Conservation (phyloP, 2,113 vertebrate species). For the Columba janthina region DNA sequence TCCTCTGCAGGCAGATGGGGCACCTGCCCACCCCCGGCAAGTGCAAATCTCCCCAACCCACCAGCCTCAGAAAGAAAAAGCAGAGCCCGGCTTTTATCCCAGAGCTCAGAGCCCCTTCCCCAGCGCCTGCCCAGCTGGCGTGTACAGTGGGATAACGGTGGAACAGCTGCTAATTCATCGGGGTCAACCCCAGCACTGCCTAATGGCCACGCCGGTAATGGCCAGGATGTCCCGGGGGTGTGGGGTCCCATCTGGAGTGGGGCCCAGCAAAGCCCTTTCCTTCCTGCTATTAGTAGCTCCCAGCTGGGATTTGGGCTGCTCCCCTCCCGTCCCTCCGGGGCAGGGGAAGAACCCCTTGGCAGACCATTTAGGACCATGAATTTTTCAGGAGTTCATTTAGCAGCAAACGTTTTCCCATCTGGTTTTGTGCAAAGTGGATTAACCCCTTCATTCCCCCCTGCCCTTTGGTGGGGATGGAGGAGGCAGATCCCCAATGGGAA, state of each 20-base stretch:
- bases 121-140: background rate
- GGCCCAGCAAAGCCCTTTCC: background rate
- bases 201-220: background rate
- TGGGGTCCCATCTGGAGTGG: background rate
- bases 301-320: background rate
- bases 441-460: background rate
- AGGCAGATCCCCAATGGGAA: background rate
- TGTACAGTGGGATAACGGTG: accelerated
- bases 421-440: background rate
- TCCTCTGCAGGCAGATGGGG: background rate
- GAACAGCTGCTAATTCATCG: background rate
- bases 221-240: accelerated
- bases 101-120: background rate
- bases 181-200: background rate
- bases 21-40: background rate
- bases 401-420: background rate
- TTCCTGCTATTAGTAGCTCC: background rate
- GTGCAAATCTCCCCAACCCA: background rate
- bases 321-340: background rate
- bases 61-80: accelerated
- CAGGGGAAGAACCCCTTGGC: background rate
- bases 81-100: background rate
- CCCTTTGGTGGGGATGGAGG: background rate
- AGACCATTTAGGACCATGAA: conserved; percentile 47
- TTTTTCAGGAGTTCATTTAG: conserved; percentile 61